Evolutionary conservation across 1,140 invertebrate species (phyloP), one percentile per base, ranked within the genome.

Genomic region (Episyrphus balteatus): DNA sequence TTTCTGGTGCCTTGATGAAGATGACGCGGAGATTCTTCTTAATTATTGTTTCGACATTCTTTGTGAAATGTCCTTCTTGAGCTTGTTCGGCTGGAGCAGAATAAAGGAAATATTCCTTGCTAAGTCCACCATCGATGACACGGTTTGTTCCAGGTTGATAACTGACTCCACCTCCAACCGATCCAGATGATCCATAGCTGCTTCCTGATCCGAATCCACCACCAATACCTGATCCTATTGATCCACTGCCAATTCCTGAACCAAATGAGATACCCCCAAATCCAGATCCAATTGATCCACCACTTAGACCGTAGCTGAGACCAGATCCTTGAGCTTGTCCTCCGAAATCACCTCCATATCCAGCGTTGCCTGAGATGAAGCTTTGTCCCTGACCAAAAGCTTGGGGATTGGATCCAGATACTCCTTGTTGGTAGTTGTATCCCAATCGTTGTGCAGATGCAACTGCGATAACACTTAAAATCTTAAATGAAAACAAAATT

Each of bases 1-100:
- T 61, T 50, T 63, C 61, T 42, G 61, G 59, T 52, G 59, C 61
- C 56, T 63, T 63, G 44, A 63, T 61, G 56, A 63, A 61, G 44
- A 63, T 53, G 18, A 63, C 61, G 5, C 61, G 59, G 13, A 63
- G 55, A 32, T 43, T 58, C 45, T 58, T 56, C 49, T 61, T 62
- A 26, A 62, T 21, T 1, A 57, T 55, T 21, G 46, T 42, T 7
- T 52, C 21, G 10, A 55, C 51, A 12, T 52, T 49, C 31, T 62
- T 53, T 6, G 52, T 33, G 19, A 44, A 49, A 11, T 54, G 41
- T 6, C 55, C 52, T 44, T 62, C 57, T 48, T 62, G 54, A 33
- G 61, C 61, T 36, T 59, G 58, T 40, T 53, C 50, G 26, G 61
- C 58, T 45, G 57, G 55, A 42, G 58, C 60, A 33, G 49, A 40